Conservation (phyloP, 1,140 invertebrate species). For the Phymorhynchus buccinoides region DNA sequence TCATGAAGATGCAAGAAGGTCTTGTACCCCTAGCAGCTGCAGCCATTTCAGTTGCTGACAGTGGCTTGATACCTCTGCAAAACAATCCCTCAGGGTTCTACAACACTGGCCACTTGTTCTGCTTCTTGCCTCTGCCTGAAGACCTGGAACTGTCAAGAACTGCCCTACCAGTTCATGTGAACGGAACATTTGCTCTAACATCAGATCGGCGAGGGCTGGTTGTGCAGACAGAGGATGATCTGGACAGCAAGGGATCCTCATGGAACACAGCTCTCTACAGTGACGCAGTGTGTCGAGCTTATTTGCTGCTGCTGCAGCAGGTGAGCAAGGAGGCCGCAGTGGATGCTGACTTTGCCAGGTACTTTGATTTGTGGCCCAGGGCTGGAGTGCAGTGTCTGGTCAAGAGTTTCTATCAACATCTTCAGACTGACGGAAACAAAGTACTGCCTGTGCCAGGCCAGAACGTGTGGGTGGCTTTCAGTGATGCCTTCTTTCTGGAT, state of each 20-base stretch:
- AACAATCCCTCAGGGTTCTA: slow-evolving; percentile 31
- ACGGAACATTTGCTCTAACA: slow-evolving; percentile 58
- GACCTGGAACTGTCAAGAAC: slow-evolving; percentile 17
- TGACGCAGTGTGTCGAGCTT: slow-evolving; percentile 31
- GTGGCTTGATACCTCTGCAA: neutral
- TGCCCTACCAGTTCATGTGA: slow-evolving; percentile 53
- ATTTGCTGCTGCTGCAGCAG: slow-evolving; percentile 22
- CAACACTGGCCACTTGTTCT: slow-evolving; percentile 46
- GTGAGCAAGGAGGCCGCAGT: neutral
- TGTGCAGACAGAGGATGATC: slow-evolving; percentile 48
- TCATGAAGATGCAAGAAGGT: neutral
- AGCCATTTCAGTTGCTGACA: slow-evolving; percentile 4
- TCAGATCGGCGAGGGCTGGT: slow-evolving; percentile 50
- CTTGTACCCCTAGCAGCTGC: slow-evolving; percentile 18
- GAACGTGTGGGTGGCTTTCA: slow-evolving; percentile 15
- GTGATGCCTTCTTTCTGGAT: slow-evolving; percentile 11
- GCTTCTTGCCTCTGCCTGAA: slow-evolving; percentile 57
- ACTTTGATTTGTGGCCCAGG: slow-evolving; percentile 37
- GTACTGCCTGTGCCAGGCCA: neutral
- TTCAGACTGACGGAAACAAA: neutral
- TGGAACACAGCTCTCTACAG: slow-evolving; percentile 58
- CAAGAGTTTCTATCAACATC: slow-evolving; percentile 25
- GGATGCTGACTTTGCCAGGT: neutral
- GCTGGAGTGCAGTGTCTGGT: neutral
- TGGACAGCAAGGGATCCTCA: slow-evolving; percentile 28